Base-by-base conservation (phyloP, 2,888 invertebrate species). In the Ophioninae sp. region DNA sequence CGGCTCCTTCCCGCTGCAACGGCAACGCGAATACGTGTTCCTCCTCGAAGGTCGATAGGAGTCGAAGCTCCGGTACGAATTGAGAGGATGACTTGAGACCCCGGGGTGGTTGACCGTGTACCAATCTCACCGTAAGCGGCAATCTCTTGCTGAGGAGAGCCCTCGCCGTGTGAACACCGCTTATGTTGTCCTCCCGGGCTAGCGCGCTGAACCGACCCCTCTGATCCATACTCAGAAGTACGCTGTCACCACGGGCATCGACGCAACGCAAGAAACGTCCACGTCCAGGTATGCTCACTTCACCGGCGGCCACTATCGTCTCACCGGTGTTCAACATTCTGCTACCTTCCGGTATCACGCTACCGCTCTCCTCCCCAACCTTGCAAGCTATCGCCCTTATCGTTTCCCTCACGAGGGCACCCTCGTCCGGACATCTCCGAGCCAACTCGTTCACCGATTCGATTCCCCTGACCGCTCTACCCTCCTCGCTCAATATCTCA, bases 401-500 rank as follows among this genome's bases (percentile, higher is more conserved):
- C n/a, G 96, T 95, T 90, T 97, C 97, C 87, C 97, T 94, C 7
- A 97, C 97, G 85, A 98, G 93, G 89, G 97, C 97, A 2, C 96
- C 96, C 88, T 95, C 95, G 76, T 96, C 96, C 30, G 96, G 94
- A 88, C 96, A 95, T 79, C 97, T 94, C 86, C 96, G 94, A 21
- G 97, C 95, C 86, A 99, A 93, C 93, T 98, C 98, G 84, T 95
- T 94, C 1, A 98, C 98, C 85, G 96, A 97, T 92, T 98, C 97
- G 90, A 98, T 97, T 89, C 98, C 97, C 85, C 97, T 95, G 8
- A 98, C 97, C 37, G 98, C 97, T 88, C 97, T 94, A 0, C 98
- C 98, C 93, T 99, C 98, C 93, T 99, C 98, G 91, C 98, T 98
- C 50, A 99, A 94, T 73, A 99, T 95, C 93, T 99, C 98, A 93